Base-by-base conservation (phyloP, 2,888 invertebrate species). In the Thymelicus sylvestris region DNA sequence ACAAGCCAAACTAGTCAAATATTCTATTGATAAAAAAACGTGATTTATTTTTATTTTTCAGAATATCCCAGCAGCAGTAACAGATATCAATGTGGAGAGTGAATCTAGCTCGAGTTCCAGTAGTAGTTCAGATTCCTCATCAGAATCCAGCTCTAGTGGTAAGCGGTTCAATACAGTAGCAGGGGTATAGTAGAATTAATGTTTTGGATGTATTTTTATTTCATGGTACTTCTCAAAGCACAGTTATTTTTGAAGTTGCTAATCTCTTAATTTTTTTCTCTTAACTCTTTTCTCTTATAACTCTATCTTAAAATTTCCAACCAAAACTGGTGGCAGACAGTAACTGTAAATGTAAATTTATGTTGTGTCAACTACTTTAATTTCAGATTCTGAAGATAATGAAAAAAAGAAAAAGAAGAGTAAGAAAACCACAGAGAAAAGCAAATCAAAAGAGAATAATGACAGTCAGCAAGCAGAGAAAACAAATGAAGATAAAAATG, bases 121-220 rank as follows among this genome's bases (percentile, higher is more conserved):
- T 4, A 89, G 87, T 44, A 85, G 85, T 72, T 80, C 80, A 2
- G 85, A 84, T 48, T 84, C 86, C 48, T 88, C 90, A 7, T 88
- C 90, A n/a, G 89, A 88, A 71, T 88, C 86, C 55, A 88, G 87
- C 71, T 91, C 92, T 13, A 89, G 89, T 81, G 87, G 89, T 89
- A 62, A 83, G 79, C 76, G 66, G 60, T 12, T 31, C 31, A 31
- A 31, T 31, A 19, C 19, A 19, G 31, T 31, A 19, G 19, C 2
- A 19, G 31, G 41, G 41, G 41, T 41, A 1, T 41, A 8, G 7
- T 41, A 1, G 41, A 0, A 41, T 41, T 41, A 6, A 31, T 31
- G 0, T 31, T 31, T 31, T 31, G 31, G 31, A 31, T 31, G 31
- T 31, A 31, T 19, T 19, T 19, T 19, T 19, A 19, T 19, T 19